Base-by-base conservation (phyloP, 2,113 vertebrate species). In the Bubo blakistoni region DNA sequence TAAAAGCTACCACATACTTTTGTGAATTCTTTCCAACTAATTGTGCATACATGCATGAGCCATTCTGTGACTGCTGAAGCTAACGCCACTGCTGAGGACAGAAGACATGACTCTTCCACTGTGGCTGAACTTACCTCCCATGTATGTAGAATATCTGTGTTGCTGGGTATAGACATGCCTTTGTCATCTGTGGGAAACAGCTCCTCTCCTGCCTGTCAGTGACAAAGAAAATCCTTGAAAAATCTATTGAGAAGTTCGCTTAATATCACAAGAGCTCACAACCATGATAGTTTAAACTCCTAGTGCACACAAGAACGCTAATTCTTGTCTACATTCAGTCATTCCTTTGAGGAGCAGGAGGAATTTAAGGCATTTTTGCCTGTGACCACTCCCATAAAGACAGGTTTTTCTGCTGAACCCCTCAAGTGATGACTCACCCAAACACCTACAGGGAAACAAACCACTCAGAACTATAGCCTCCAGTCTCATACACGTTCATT, bases 41-140 rank as follows among this genome's bases (percentile, higher is more conserved):
- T 74, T 86, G 9, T 46, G 49, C 30, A 44, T 10, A 13, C 18
- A 11, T 5, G 7, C n/a, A 22, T 11, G 29, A 76, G 57, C n/a
- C 29, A 32, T 66, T 59, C 63, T 55, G 44, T 59, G 34, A 5
- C 34, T 59, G 57, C 81, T 71, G 90, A 81, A 86, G 81, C 44
- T 26, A 89, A 27, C 27, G 38, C 8, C 59, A 44, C 17, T 66
- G 63, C 40, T 55, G 25, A 83, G 62, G 36, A 66, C 27, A 80
- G 36, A 42, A 55, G 30, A 73, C 34, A 13, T 2, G 17, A 32
- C 38, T 77, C 15, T 78, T 8, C 54, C 18, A 7, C 11, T 36
- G 1, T 1, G 42, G 34, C 29, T 44, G 16, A 47, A 47, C 98
- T 97, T 94, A 99, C 99, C 98, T 98, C 98, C 99, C 99, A 99